Conservation (phyloP, 2,888 invertebrate genomes). For the Cacoxenus indagator region DNA sequence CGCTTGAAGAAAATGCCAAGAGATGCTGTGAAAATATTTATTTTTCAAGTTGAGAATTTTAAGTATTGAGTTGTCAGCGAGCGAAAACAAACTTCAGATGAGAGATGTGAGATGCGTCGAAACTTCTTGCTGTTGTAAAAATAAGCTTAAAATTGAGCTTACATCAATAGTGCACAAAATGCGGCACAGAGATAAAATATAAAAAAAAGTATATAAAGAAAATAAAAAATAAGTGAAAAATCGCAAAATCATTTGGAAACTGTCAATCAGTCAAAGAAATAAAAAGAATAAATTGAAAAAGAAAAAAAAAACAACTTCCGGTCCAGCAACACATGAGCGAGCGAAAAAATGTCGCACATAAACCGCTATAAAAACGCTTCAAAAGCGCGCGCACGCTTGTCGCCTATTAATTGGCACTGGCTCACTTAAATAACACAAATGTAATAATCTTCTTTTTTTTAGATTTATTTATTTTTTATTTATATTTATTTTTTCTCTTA, state of each 20-base stretch:
- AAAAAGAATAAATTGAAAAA: slow-evolving; percentile 12
- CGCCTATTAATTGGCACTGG: slow-evolving; percentile 9
- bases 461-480: not conserved
- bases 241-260: slow-evolving; percentile 63
- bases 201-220: slow-evolving; percentile 40
- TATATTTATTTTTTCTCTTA: not conserved
- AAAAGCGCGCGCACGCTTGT: slow-evolving; percentile 16
- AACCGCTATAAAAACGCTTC: slow-evolving; percentile 22
- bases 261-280: slow-evolving; percentile 30
- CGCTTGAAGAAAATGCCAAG: slow-evolving; percentile 42
- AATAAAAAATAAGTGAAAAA: slow-evolving; percentile 34
- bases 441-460: not conserved
- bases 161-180: slow-evolving; percentile 19
- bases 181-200: too few species aligned
- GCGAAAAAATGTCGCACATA: slow-evolving; percentile 18
- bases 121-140: slow-evolving; percentile 50
- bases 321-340: slow-evolving; percentile 44
- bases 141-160: slow-evolving; percentile 58
- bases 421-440: not conserved
- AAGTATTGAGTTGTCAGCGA: slow-evolving; percentile 59
- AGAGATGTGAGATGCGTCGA: slow-evolving; percentile 36
- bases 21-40: slow-evolving; percentile 68
- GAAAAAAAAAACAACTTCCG: slow-evolving; percentile 52
- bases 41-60: slow-evolving; percentile 68
- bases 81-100: too few species aligned